Conservation (phyloP, 2,888 invertebrate genomes). For the Calameuta pallipes region DNA sequence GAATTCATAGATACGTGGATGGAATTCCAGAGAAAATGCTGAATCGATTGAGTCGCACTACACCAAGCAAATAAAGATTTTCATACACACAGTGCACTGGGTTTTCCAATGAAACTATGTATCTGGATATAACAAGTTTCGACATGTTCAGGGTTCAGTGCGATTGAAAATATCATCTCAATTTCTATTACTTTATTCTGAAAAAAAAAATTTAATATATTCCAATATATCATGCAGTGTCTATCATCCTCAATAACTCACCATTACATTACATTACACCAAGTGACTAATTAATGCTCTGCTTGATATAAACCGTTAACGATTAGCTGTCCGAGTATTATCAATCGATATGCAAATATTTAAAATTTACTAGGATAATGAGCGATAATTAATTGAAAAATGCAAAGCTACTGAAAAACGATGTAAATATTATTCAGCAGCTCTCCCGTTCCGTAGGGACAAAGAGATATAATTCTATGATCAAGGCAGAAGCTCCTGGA, state of each 20-base stretch:
- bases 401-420: neutral
- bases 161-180: neutral
- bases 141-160: neutral
- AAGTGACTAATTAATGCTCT: neutral
- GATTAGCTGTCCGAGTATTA: neutral
- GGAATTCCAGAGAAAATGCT: neutral
- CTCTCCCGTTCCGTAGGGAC: neutral
- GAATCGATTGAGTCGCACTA: neutral
- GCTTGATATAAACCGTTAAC: neutral
- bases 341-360: neutral
- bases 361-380: neutral
- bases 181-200: neutral
- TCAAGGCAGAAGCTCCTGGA: neutral
- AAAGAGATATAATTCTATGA: neutral
- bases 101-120: neutral
- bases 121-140: neutral
- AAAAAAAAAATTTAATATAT: neutral
- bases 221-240: neutral
- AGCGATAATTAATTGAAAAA: neutral
- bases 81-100: neutral
- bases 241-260: neutral
- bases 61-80: neutral
- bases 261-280: neutral
- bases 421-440: neutral
- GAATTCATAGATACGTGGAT: neutral